Base-by-base conservation (phyloP, 2,797 vertebrate species). In the Betta splendens region DNA sequence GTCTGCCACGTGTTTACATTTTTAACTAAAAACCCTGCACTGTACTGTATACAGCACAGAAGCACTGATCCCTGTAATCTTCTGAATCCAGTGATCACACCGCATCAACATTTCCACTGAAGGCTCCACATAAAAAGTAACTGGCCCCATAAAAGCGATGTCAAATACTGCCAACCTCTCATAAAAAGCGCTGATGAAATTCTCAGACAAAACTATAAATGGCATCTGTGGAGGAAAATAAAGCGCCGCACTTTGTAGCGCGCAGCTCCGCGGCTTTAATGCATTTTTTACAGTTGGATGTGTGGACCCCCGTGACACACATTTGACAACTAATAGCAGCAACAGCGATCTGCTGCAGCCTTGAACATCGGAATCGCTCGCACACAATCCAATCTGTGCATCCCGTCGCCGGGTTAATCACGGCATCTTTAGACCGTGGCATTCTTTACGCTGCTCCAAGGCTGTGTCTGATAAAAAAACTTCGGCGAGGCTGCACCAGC, bases 121-220 rank as follows among this genome's bases (percentile, higher is more conserved):
- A 83, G 81, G 80, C 66, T 72, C 39, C 74, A 52, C 76, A 79
- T 85, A 80, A 87, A 86, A 86, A 52, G 49, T 77, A 81, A 85
- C 76, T 69, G 75, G 75, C 64, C 66, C 64, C 77, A 64, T 87
- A 84, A 87, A 84, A 56, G 43, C 17, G 7, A 66, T 70, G 76
- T 84, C 80, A 72, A 79, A 86, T 46, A 64, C 45, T 42, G 59
- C 55, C 79, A 64, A 73, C 80, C 75, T 72, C 75, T 79, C 75
- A 50, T 85, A 80, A 87, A 80, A 85, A 51, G 72, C 64, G 23
- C 75, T 79, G 73, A 81, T 85, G 69, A 75, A 78, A 85, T 69
- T 69, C 73, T 66, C 69, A 81, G 71, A 85, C 74, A 80, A 80
- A 85, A 82, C 79, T 72, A 69, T 74, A 79, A 84, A 82, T 52